These are phyloP conservation scores for Styela plicata DNA, from an alignment of 23 tunicate species.

Conservation along the genomic window DNA sequence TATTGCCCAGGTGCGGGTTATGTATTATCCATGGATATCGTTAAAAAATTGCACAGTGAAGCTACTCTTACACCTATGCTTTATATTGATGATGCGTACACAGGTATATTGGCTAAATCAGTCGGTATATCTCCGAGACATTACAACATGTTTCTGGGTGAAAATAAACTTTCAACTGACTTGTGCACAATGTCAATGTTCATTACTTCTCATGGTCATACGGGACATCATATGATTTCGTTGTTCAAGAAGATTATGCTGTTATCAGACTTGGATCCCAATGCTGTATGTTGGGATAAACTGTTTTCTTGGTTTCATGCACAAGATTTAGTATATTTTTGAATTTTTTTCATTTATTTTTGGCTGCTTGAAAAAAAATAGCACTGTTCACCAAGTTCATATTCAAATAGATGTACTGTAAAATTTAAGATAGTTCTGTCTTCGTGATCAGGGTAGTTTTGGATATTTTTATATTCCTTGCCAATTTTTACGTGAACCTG, in stretches of 20 bases:
- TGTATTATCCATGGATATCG: conserved; percentile 50
- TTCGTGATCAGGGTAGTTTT: too few relatives aligned
- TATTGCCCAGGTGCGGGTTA: conserved; percentile 80
- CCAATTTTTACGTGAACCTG: too few relatives aligned
- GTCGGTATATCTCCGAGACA: conserved; percentile 30
- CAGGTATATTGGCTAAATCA: conserved; percentile 40
- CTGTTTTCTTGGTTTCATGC: conserved; percentile 1
- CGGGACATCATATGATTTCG: conserved; percentile 6
- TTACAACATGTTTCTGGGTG: conserved; percentile 37
- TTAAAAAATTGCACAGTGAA: conserved; percentile 7
- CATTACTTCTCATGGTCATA: conserved; percentile 60
- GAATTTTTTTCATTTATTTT: too few relatives aligned
- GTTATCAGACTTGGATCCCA: background rate
- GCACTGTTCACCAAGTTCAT: too few relatives aligned
- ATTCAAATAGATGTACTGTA: too few relatives aligned
- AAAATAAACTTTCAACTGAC: conserved; percentile 28
- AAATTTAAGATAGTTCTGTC: too few relatives aligned
- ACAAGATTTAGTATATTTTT: conserved; percentile 16
- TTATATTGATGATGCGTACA: conserved; percentile 67
- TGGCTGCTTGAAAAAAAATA: too few relatives aligned
- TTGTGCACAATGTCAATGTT: conserved; percentile 33
- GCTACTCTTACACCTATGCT: conserved; percentile 33
- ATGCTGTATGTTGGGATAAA: conserved; percentile 15
- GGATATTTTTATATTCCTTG: too few relatives aligned
- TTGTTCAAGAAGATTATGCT: conserved; percentile 7